Evolutionary conservation across 2,888 invertebrate genomes (phyloP).

Genomic region (Acronicta aceris): DNA sequence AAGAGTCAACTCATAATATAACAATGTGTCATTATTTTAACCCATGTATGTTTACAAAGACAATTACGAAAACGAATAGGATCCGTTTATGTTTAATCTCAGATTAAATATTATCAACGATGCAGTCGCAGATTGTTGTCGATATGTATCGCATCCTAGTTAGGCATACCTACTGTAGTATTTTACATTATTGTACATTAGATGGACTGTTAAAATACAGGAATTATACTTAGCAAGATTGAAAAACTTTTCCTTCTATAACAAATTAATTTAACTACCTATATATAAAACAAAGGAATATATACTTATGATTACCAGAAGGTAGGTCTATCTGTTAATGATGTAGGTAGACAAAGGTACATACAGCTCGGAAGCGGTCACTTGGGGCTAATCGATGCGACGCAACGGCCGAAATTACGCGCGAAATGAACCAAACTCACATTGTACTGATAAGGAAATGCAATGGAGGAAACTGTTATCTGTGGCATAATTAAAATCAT

Average conservation of each 20-base stretch:
- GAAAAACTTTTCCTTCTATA: no score
- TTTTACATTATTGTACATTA: no score
- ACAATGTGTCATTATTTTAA: constrained; percentile 4
- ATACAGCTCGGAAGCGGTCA: constrained; percentile 58
- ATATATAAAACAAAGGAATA: neutral
- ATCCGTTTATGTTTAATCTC: neutral
- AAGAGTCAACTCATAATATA: neutral
- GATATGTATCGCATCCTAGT: constrained; percentile 7
- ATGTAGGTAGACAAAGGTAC: constrained; percentile 12
- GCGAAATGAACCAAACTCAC: constrained; percentile 27
- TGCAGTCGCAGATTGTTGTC: constrained; percentile 8
- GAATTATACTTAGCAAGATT: no score
- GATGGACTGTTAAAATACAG: no score
- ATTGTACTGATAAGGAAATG: constrained; percentile 51
- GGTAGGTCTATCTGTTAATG: constrained; percentile 16
- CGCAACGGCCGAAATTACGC: constrained; percentile 35
- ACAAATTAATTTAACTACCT: no score
- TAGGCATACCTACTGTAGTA: neutral
- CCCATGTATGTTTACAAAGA: constrained; percentile 1
- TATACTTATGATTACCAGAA: no score
- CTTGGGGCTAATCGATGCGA: constrained; percentile 55
- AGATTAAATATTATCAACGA: constrained; percentile 9
- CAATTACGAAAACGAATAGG: constrained; percentile 7
- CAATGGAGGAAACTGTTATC: constrained; percentile 57
- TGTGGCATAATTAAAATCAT: constrained; percentile 43